Percentiles rank a stretch among this genome's conserved stretches.
These are phyloP conservation scores for Nomada ferruginata DNA, from an alignment of 2,888 invertebrate genomes.

Conservation along the genomic window DNA sequence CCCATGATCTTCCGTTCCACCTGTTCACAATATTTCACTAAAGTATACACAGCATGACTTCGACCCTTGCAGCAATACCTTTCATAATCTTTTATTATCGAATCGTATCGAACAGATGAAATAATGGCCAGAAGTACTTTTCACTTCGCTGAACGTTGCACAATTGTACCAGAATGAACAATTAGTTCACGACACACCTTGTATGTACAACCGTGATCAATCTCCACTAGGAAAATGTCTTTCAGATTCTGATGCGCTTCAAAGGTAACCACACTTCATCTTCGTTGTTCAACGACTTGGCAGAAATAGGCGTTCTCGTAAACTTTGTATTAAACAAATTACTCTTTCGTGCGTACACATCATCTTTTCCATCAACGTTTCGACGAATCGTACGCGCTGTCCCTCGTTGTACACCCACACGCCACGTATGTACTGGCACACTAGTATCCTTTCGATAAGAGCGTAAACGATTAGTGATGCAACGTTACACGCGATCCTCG, in stretches of 20 bases:
- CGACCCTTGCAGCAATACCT: not conserved
- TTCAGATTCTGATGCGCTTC: conserved; percentile 38
- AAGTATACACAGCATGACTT: not conserved
- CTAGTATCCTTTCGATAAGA: conserved; percentile 38
- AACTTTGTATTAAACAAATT: conserved; percentile 55
- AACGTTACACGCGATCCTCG: conserved; percentile 41
- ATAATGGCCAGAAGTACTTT: not conserved
- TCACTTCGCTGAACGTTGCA: not conserved
- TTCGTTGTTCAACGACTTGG: conserved; percentile 20
- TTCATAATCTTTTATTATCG: not conserved
- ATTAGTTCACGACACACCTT: conserved; percentile 23
- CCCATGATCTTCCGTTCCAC: conserved; percentile 1
- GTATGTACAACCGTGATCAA: not conserved
- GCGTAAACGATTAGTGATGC: conserved; percentile 40
- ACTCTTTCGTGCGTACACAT: conserved; percentile 28
- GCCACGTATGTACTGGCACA: not conserved
- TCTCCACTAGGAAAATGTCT: not conserved
- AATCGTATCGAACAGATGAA: not conserved
- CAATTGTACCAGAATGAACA: not conserved
- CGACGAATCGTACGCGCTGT: conserved; percentile 13
- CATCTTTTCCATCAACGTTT: conserved; percentile 55
- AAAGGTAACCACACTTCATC: conserved; percentile 55
- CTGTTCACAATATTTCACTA: not conserved
- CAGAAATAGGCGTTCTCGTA: conserved; percentile 52
- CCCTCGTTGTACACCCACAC: conserved; percentile 56